Conservation (phyloP, 2,888 invertebrate genomes). For the Drosophila testacea region DNA sequence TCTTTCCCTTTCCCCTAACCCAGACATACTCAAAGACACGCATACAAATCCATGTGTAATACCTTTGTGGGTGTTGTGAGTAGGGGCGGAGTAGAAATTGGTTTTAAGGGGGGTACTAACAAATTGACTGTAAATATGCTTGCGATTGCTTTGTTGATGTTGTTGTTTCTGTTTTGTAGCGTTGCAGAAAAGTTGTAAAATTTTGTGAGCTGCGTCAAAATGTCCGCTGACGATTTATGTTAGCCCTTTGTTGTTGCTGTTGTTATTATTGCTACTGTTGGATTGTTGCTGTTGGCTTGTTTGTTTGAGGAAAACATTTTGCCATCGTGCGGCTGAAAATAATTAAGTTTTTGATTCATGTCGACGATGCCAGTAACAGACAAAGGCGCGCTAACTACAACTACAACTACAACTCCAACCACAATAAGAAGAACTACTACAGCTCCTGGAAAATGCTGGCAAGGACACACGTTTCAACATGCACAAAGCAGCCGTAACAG, state of each 20-base stretch:
- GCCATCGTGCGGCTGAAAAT: conserved; percentile 67
- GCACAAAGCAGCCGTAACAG: conserved; percentile 38
- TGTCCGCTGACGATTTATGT: conserved; percentile 69
- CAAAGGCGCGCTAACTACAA: conserved; percentile 69
- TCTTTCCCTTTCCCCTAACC: background rate
- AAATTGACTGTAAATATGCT: conserved; percentile 79
- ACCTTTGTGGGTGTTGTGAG: conserved; percentile 19
- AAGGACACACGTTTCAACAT: conserved; percentile 56
- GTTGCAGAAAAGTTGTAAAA: conserved; percentile 54
- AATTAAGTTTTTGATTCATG: conserved; percentile 79
- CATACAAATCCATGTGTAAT: conserved; percentile 41
- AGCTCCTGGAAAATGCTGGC: conserved; percentile 10
- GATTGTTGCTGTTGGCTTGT: conserved; percentile 28
- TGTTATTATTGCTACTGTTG: conserved; percentile 15
- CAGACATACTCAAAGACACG: conserved; percentile 15
- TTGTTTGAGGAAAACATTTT: conserved; percentile 64
- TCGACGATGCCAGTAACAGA: conserved; percentile 58
- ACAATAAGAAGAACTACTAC: background rate
- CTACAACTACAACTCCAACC: background rate
- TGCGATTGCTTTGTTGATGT: conserved; percentile 60
- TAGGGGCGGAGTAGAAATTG: no score
- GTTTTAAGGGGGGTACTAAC: conserved; percentile 25
- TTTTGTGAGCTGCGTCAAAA: conserved; percentile 72
- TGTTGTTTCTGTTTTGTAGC: conserved; percentile 53
- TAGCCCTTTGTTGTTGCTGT: conserved; percentile 29